These are phyloP conservation scores for Nomada goodeniana DNA, from an alignment of 2,888 invertebrate genomes.

Conservation along the genomic window DNA sequence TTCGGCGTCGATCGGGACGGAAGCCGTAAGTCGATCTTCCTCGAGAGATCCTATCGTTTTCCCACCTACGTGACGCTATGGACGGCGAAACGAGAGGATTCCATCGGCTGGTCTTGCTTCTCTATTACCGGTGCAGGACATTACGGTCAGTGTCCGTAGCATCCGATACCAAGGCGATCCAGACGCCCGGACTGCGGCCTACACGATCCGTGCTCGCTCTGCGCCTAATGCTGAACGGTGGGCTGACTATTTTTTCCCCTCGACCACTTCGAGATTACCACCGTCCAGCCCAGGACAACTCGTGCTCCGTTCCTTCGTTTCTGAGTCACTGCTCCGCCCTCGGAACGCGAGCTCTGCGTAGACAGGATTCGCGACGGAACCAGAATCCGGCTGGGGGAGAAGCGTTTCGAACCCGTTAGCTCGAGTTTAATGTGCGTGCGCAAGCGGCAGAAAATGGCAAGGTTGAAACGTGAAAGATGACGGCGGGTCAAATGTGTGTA, in stretches of 20 bases:
- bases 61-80: conserved; percentile 64
- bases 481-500: neutral
- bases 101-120: conserved; percentile 46
- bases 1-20: conserved; percentile 55
- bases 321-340: conserved; percentile 67
- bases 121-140: conserved; percentile 61
- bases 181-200: conserved; percentile 56
- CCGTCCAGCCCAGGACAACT: conserved; percentile 48
- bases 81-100: conserved; percentile 56
- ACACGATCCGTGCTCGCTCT: conserved; percentile 52
- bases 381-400: conserved; percentile 24
- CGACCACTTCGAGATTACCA: conserved; percentile 66
- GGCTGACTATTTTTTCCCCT: conserved; percentile 61
- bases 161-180: conserved; percentile 64
- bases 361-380: conserved; percentile 40
- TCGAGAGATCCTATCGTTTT: conserved; percentile 65
- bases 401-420: conserved; percentile 41
- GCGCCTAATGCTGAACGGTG: conserved; percentile 61
- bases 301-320: conserved; percentile 48
- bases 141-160: conserved; percentile 68
- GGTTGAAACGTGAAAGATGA: neutral
- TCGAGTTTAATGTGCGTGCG: neutral
- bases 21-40: conserved; percentile 71
- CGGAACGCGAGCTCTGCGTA: conserved; percentile 40
- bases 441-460: neutral